Base-by-base conservation (phyloP, 2,113 vertebrate genomes). In the Barbus barbus region DNA sequence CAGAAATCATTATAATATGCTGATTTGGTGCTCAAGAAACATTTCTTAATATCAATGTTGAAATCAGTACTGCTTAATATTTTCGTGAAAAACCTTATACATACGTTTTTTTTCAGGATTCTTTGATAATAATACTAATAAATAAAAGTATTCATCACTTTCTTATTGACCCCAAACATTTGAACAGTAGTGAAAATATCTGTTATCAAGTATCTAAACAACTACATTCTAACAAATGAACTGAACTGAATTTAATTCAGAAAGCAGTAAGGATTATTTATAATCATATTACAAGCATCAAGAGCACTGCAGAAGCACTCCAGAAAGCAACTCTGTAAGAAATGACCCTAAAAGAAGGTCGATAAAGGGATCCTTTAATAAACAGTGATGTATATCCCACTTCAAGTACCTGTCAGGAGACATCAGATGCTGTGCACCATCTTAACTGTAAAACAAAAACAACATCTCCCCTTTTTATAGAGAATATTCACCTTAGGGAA, bases 401-500 rank as follows among this genome's bases (percentile, higher is more conserved):
- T 38, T 41, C 22, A 72, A 22, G 16, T 13, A 72, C 22, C 22
- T 2, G 1, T 72, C 5, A 0, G 20, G 38, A 79, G 36, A 26
- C 58, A 41, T 61, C 53, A 61, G n/a, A 78, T 22, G 14, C 22
- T 41, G 46, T 51, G 58, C 63, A 78, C n/a, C 1, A 33, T 38
- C 31, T 77, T 28, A 53, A 41, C 38, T 24, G 14, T 26, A 28
- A 33, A 36, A 65, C 11, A 75, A 13, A 58, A 18, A 20, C 8
- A 26, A 28, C 44, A 3, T 5, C n/a, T 5, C n/a, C 24, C 12
- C 5, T 61, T 77, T 79, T 69, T 16, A 56, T 11, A 33, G 5
- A 44, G 4, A 16, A 65, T 53, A 31, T 83, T 92, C 91, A 99
- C 98, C 98, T 99, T 99, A 33, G 98, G 98, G 91, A 99, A 99